Evolutionary conservation across 2,113 vertebrate genomes (phyloP).

Genomic region (Actinemys pallida): DNA sequence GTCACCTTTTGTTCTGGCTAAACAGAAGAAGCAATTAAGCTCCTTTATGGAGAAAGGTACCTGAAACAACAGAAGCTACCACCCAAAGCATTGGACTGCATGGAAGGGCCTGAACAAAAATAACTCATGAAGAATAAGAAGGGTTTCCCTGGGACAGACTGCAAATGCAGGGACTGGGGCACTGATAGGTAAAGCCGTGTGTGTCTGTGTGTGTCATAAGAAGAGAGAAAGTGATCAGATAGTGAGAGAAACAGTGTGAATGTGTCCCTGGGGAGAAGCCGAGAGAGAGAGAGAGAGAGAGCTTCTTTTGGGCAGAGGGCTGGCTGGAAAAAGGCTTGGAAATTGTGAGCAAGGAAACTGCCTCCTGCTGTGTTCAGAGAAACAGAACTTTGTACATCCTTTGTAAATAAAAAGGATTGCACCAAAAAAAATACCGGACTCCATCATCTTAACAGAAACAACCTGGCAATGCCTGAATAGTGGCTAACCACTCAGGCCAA

Average conservation of each 20-base stretch:
- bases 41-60: background rate
- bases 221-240: background rate
- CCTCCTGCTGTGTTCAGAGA: background rate
- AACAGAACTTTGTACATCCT: background rate
- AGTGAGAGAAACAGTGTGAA: background rate
- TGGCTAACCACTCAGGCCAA: background rate
- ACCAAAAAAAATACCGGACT: background rate
- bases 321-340: background rate
- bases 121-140: accelerated
- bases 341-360: accelerated
- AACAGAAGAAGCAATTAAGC: background rate
- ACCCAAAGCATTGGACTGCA: background rate
- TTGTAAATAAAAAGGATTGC: background rate
- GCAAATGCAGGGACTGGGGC: background rate
- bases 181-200: accelerated
- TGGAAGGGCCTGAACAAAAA: background rate
- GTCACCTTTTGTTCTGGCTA: background rate
- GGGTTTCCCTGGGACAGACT: background rate
- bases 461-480: background rate
- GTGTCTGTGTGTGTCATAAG: background rate
- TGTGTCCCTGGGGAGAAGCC: background rate
- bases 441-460: background rate
- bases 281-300: background rate
- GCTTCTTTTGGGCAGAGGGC: background rate
- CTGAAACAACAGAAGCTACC: background rate